Evolutionary conservation across 2,888 invertebrate genomes (phyloP).

Genomic region (Pyrrhia umbra): DNA sequence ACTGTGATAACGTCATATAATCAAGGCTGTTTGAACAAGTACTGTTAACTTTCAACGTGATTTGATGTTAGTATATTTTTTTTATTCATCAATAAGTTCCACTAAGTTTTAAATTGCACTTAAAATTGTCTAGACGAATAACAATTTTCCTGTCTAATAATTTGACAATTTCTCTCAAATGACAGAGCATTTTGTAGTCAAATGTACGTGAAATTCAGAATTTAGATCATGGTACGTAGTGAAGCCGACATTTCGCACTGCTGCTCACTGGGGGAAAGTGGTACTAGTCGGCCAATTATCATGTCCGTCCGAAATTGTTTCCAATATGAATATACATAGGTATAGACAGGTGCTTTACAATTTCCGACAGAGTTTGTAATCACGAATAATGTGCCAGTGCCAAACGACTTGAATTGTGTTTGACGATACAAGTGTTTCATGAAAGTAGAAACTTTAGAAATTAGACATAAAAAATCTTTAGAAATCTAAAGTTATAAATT

Average conservation of each 20-base stretch:
- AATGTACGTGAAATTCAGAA: conserved; percentile 64
- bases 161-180: conserved; percentile 47
- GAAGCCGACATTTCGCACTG: conserved; percentile 63
- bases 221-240: conserved; percentile 65
- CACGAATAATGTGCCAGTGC: neutral
- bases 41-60: neutral
- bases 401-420: conserved; percentile 12
- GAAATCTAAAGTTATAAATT: neutral
- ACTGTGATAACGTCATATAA: conserved; percentile 29
- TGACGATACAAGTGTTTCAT: conserved; percentile 8
- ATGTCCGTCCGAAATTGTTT: conserved; percentile 32
- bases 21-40: conserved; percentile 10
- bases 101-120: conserved; percentile 5
- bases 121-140: conserved; percentile 15
- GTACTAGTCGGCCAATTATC: conserved; percentile 47
- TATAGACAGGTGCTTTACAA: neutral
- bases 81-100: neutral
- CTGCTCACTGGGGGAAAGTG: conserved; percentile 65
- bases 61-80: neutral
- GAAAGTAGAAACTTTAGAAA: neutral
- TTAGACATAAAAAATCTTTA: neutral
- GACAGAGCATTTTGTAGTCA: conserved; percentile 52
- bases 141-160: conserved; percentile 31
- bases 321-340: conserved; percentile 27
- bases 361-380: conserved; percentile 18